A percentile compares a stretch with the other conserved stretches of the same genome.
Evolutionary conservation across 2,113 vertebrate species (phyloP).

Genomic region (Bubo bubo): DNA sequence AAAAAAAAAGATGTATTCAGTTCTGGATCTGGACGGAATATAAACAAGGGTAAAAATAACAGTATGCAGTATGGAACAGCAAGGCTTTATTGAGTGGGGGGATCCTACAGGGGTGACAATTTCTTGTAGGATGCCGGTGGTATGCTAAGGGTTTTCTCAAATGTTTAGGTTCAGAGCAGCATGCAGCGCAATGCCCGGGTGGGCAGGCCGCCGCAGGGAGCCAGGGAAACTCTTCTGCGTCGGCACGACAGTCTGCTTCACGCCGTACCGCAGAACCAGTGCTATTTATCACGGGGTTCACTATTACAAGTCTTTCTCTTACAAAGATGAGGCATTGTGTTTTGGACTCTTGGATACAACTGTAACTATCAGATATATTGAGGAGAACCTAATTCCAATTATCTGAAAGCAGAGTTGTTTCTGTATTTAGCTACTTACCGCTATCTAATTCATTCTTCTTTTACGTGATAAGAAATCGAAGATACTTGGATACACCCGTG

Average conservation of each 20-base stretch:
- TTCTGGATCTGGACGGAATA: neutral
- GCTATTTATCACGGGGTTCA: too few relatives aligned
- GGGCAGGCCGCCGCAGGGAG: neutral
- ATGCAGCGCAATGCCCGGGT: accelerated
- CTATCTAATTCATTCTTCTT: neutral
- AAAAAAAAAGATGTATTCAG: neutral
- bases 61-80: neutral
- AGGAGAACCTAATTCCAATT: neutral
- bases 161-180: neutral
- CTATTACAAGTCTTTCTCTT: neutral
- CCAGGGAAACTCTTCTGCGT: neutral
- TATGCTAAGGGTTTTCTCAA: neutral
- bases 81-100: too few relatives aligned
- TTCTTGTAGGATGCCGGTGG: neutral
- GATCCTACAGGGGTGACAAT: neutral
- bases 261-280: neutral
- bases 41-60: neutral
- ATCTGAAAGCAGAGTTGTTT: neutral
- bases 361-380: neutral
- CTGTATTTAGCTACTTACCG: neutral
- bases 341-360: neutral
- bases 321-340: neutral
- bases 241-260: accelerated
- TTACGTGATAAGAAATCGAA: neutral
- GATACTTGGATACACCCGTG: neutral